Percentiles rank a stretch among this genome's conserved stretches.
phyloP scores from a whole-genome alignment of 2,797 vertebrate genomes.

The Orestias chungarensis region DNA sequence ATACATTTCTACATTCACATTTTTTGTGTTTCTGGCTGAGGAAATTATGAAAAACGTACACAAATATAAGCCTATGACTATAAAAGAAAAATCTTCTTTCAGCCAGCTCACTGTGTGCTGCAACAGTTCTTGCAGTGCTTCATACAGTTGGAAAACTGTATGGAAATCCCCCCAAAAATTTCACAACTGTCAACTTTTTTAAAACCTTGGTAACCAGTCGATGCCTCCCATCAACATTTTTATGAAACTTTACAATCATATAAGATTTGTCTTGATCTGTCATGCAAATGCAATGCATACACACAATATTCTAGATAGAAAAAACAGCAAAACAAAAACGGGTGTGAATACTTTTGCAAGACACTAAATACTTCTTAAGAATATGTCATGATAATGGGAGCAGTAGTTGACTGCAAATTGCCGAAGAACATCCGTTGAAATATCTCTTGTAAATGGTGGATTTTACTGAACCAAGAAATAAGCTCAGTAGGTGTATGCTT shows the following conservation, averaged over 20 bases:
- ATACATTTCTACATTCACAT: no score
- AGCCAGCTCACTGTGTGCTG: not conserved
- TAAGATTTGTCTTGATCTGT: not conserved
- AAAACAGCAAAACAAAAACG: no score
- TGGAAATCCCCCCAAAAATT: not conserved
- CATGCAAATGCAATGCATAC: not conserved
- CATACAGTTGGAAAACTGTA: not conserved
- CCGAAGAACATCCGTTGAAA: constrained; percentile 7
- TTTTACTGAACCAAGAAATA: constrained; percentile 30
- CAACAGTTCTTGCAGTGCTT: not conserved
- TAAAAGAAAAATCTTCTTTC: not conserved
- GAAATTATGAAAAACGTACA: no score
- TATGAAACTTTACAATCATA: not conserved
- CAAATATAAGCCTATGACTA: no score
- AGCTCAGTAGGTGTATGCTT: constrained; percentile 33
- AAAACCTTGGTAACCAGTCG: not conserved
- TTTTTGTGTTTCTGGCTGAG: no score
- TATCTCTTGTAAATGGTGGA: constrained; percentile 5
- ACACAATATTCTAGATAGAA: not conserved
- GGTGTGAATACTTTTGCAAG: not conserved
- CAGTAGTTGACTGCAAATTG: not conserved
- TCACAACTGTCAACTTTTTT: no score
- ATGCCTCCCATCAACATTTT: not conserved
- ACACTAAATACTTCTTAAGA: not conserved
- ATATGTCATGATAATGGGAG: not conserved